Base-by-base conservation (phyloP, 2,888 invertebrate species). In the Perizoma affinitatum region DNA sequence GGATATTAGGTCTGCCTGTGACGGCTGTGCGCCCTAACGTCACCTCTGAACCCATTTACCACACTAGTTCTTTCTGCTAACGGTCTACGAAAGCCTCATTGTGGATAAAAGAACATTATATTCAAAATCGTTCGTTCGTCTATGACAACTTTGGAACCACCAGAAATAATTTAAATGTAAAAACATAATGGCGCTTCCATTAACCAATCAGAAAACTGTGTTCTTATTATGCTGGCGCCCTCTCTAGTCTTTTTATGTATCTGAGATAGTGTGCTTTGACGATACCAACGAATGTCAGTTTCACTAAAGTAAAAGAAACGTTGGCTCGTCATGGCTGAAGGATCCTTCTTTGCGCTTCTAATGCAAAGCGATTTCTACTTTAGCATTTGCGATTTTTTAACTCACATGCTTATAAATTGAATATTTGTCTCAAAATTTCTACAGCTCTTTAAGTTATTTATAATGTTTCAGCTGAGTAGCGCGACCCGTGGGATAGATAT, bases 1-100 rank as follows among this genome's bases (percentile, higher is more conserved):
- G 73, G 92, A 92, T 55, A 83, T 80, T 80, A 90, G 92, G 92
- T 92, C 80, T 86, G 87, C 76, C 63, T 66, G 69, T 63, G 67
- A 68, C 69, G 65, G 65, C 45, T 56, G 67, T 65, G 67, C 46
- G 59, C 67, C 59, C 5, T 52, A 11, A 45, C 35, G 41, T 51
- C 50, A 40, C 43, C 10, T 5, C 8, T 9, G 42, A n/a, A 10
- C 5, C 42, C n/a, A 9, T 42, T 45, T 4, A 33, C 22, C 2
- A 45, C 22, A 4, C 22, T 7, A 33, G n/a, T 22, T 22, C 4
- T 38, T 38, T 38, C 6, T 38, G 38, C 38, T 6, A 6, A 6
- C 38, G 22, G 22, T 22, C 22, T 22, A 22, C 22, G 22, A 22
- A 45, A 45, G 7, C 6, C 8, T 22, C 8, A 22, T 33, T 45